Evolutionary conservation across 2,888 invertebrate genomes (phyloP), one percentile per base, ranked within the genome.

Genomic region (Atrina japonica): DNA sequence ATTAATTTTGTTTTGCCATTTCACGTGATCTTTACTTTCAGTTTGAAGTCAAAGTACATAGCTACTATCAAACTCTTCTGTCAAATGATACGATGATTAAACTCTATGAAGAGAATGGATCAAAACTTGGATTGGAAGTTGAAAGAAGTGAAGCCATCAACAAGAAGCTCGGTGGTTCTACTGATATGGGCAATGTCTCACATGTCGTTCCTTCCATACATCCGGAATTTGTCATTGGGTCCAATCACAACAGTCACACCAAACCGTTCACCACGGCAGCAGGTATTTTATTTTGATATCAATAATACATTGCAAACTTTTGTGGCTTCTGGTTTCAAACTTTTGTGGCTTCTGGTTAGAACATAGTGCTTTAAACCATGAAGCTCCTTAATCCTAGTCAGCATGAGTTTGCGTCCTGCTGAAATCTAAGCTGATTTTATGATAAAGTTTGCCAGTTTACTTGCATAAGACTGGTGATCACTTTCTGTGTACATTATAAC

Each of bases 171-270:
- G 82, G 78, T 23, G 88, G 88, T 1, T 88, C 88, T 14, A 83
- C 87, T 7, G 88, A 88, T 56, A 86, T 88, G 84, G 88, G 88
- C 1, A 87, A 89, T 70, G 86, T 89, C 5, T 86, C 87, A 2
- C 79, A 85, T 25, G 78, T 81, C 9, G 78, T 89, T 29, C 88
- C 88, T 5, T 81, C 83, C 53, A 84, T 88, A n/a, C 88, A 88
- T 60, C 85, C 85, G 3, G 78, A 77, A 50, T 84, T 77, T 53
- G 65, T 64, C 59, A 74, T 85, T 11, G 86, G 85, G 23, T 82
- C 84, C 2, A 56, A 58, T 27, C 81, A 75, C 7, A 68, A 71
- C 29, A 70, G 69, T n/a, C 86, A 77, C 16, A 83, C 87, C 2
- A 70, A 73, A 47, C 85, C 73, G 11, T 88, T 88, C 66, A 75